Percentiles rank a stretch among this genome's conserved stretches.
Conservation (phyloP, 2,797 vertebrate species). For the Enteromius paludinosus region DNA sequence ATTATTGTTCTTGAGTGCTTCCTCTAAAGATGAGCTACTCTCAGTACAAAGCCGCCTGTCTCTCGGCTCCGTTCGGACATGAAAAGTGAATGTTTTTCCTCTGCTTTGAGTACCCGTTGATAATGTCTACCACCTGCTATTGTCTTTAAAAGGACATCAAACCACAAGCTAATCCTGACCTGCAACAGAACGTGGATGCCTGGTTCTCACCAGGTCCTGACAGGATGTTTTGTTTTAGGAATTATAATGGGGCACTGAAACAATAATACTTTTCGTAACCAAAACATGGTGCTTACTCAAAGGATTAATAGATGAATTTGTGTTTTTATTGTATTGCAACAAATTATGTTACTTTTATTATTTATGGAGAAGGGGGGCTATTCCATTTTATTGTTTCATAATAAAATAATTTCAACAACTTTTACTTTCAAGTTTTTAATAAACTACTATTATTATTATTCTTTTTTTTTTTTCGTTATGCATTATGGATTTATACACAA, state of each 20-base stretch:
- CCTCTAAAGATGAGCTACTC: constrained; percentile 82
- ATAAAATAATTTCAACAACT: neutral
- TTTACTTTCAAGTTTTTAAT: neutral
- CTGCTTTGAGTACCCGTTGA: constrained; percentile 61
- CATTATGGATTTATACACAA: neutral
- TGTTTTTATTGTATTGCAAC: neutral
- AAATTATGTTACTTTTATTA: neutral
- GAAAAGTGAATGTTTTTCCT: constrained; percentile 74
- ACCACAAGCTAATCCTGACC: constrained; percentile 53
- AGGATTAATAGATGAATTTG: neutral
- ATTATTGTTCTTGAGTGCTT: constrained; percentile 91
- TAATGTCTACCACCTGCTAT: constrained; percentile 74
- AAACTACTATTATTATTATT: neutral
- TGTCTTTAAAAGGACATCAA: constrained; percentile 72
- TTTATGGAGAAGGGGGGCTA: neutral
- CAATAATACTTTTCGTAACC: constrained; percentile 52
- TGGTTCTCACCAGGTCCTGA: constrained; percentile 60
- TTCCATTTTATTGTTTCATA: neutral
- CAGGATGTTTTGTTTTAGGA: constrained; percentile 71
- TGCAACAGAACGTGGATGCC: constrained; percentile 57
- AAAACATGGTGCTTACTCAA: constrained; percentile 54
- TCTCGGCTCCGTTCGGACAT: constrained; percentile 73
- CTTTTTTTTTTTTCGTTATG: neutral
- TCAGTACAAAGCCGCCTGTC: constrained; percentile 74
- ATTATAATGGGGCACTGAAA: constrained; percentile 57